Evolutionary conservation across 2,797 vertebrate genomes (phyloP).

Genomic region (Serranus cabrilla): DNA sequence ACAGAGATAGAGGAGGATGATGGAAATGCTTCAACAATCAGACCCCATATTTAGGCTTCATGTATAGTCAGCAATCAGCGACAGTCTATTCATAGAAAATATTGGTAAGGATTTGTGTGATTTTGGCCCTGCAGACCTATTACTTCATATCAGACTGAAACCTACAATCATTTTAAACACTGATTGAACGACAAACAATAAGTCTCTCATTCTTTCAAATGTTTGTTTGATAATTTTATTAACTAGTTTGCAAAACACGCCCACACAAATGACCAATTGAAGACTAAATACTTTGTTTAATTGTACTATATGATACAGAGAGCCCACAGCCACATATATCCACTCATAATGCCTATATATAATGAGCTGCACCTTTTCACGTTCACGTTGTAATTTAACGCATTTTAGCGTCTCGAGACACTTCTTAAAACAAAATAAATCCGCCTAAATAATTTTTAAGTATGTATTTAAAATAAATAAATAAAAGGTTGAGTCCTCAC

Average conservation of each 20-base stretch:
- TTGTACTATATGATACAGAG: background rate
- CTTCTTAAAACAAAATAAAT: no score
- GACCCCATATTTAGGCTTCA: no score
- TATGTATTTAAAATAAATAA: background rate
- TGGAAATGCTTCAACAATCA: no score
- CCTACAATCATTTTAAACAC: background rate
- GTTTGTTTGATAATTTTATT: background rate
- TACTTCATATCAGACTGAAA: no score
- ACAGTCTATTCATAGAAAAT: no score
- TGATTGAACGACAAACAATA: background rate
- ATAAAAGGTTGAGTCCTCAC: slow-evolving; percentile 36
- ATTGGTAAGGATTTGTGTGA: no score
- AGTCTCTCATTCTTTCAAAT: background rate
- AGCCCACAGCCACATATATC: no score
- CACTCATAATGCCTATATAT: background rate
- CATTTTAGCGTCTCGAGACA: background rate
- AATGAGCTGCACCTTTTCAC: background rate
- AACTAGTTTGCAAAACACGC: background rate
- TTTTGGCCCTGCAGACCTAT: no score
- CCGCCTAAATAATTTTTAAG: no score
- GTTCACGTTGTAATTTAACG: background rate
- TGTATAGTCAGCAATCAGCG: no score
- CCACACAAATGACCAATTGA: background rate
- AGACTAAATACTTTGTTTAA: background rate
- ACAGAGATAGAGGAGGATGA: no score